Conservation (phyloP, 2,113 vertebrate species). For the Ptychochromis oligacanthus region DNA sequence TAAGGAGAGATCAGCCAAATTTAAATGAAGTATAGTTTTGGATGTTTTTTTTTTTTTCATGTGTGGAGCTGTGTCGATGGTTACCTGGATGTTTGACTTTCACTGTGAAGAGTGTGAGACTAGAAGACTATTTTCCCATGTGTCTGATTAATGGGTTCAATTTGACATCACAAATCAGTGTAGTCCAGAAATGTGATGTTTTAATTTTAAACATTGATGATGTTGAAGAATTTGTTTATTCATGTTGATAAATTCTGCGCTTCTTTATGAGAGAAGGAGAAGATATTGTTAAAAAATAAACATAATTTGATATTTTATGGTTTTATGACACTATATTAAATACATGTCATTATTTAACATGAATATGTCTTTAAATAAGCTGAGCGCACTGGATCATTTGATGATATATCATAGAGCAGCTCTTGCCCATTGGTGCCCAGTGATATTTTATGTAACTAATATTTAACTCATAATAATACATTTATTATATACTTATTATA, state of each 20-base stretch:
- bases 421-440: not conserved
- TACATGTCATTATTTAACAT: not conserved
- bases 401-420: not conserved
- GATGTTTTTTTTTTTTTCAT: no score
- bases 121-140: not conserved
- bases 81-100: not conserved
- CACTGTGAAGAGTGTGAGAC: not conserved
- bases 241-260: not conserved
- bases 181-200: not conserved
- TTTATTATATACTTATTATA: not conserved
- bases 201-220: not conserved
- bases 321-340: not conserved
- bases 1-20: no score
- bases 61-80: not conserved
- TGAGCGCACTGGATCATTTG: not conserved
- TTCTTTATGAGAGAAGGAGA: not conserved
- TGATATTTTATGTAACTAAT: not conserved
- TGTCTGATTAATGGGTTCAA: not conserved
- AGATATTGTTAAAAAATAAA: accelerated
- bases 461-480: not conserved
- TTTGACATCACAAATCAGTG: not conserved
- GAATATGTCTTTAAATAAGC: not conserved
- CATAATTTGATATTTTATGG: not conserved
- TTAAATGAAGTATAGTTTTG: no score
- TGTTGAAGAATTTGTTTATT: not conserved